Percentiles rank a stretch among this genome's conserved stretches.
phyloP scores from a whole-genome alignment of 2,797 vertebrate genomes.

The Buphagus erythrorhynchus region DNA sequence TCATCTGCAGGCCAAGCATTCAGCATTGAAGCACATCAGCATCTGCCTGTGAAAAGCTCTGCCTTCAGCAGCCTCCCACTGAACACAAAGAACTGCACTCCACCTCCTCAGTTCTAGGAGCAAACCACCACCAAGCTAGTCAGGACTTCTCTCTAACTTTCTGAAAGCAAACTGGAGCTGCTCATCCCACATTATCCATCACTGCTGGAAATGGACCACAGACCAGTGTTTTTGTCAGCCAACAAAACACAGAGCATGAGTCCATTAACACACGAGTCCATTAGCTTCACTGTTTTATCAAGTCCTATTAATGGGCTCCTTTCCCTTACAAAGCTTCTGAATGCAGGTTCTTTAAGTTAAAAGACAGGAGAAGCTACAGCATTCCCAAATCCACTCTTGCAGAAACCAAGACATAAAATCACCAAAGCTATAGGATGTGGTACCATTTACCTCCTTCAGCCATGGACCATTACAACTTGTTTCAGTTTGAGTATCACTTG shows the following conservation, averaged over 20 bases:
- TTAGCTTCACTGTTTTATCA: accelerated
- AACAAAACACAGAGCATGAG: not conserved
- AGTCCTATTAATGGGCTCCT: not conserved
- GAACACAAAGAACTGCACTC: not conserved
- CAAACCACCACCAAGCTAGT: not conserved
- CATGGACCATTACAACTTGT: accelerated
- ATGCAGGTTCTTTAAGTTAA: not conserved
- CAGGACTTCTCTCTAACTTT: not conserved
- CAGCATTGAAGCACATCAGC: not conserved
- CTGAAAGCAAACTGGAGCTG: not conserved
- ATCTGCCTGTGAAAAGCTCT: not conserved
- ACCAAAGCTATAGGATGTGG: not conserved
- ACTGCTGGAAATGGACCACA: not conserved
- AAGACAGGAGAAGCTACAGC: not conserved
- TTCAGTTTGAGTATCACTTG: not conserved
- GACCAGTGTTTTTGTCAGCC: not conserved
- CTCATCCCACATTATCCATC: not conserved
- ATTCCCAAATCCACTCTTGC: not conserved
- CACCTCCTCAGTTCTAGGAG: not conserved
- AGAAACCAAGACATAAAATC: not conserved
- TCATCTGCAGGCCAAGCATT: not conserved
- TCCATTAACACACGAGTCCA: not conserved
- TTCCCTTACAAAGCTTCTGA: not conserved
- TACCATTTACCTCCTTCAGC: not conserved
- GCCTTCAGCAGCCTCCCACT: not conserved